phyloP scores from a whole-genome alignment of 2,113 vertebrate species.

The Macrotis lagotis region DNA sequence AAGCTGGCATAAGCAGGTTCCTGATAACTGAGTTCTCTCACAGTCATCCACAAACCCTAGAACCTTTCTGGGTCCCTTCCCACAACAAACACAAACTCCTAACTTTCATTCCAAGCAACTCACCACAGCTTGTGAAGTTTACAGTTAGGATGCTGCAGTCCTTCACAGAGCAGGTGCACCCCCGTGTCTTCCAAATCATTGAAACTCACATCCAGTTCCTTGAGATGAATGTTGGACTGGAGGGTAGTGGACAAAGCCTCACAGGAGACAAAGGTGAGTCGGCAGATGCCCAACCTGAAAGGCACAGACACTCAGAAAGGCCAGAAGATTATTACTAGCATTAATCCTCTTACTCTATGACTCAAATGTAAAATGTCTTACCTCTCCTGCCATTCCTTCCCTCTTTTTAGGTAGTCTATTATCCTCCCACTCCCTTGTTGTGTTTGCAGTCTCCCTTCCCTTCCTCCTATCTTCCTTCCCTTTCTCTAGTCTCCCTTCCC shows the following conservation, averaged over 20 bases:
- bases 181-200: slow-evolving; percentile 67
- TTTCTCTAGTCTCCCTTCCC: no score
- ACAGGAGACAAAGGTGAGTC: slow-evolving; percentile 44
- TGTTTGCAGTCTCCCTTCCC: neutral
- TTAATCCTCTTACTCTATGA: neutral
- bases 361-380: neutral
- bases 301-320: neutral
- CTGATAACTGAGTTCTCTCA: no score
- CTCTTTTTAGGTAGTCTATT: neutral
- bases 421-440: neutral
- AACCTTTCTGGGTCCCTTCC: no score
- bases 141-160: slow-evolving; percentile 62
- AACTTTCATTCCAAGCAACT: neutral
- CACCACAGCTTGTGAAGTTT: slow-evolving; percentile 73
- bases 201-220: slow-evolving; percentile 67
- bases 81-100: no score
- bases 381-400: neutral
- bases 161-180: slow-evolving; percentile 47
- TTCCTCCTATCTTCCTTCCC: no score
- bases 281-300: slow-evolving; percentile 66
- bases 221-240: neutral
- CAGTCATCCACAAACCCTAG: no score
- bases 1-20: no score
- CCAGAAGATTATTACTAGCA: neutral
- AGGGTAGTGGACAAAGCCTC: slow-evolving; percentile 41